Evolutionary conservation across 2,888 invertebrate species (phyloP).

Genomic region (Antheraea assamensis): DNA sequence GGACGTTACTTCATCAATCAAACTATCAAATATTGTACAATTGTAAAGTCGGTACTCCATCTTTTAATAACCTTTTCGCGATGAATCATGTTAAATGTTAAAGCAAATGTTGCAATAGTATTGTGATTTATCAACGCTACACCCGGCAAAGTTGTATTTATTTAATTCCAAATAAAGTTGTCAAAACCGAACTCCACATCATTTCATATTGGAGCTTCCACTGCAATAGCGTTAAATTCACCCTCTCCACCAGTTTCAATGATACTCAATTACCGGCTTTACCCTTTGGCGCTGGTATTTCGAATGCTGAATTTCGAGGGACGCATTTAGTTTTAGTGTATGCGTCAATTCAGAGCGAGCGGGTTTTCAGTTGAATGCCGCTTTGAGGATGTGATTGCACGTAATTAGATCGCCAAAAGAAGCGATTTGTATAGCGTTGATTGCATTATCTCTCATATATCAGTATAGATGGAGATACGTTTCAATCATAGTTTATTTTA

Average conservation of each 20-base stretch:
- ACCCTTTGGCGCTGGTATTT: conserved; percentile 10
- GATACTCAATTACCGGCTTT: conserved; percentile 12
- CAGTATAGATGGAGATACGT: background rate
- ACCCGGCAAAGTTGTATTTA: background rate
- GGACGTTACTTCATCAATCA: too few species aligned
- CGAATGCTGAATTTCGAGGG: conserved; percentile 6
- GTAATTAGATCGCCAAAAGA: background rate
- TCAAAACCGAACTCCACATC: background rate
- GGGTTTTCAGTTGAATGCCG: background rate
- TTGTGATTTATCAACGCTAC: background rate
- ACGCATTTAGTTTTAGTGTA: conserved; percentile 9
- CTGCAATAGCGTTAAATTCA: background rate
- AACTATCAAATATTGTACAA: background rate
- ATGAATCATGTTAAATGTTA: background rate
- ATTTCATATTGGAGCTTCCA: conserved; percentile 2
- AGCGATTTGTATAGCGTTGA: conserved; percentile 8
- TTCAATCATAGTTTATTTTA: too few species aligned
- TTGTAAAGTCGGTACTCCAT: background rate
- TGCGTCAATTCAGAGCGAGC: conserved; percentile 3
- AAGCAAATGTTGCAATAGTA: background rate
- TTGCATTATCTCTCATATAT: background rate
- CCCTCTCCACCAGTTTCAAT: background rate
- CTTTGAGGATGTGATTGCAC: background rate
- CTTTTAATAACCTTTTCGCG: too few species aligned
- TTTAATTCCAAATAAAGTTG: background rate